Base-by-base conservation (phyloP, 1,140 invertebrate species). In the Eciton burchellii region DNA sequence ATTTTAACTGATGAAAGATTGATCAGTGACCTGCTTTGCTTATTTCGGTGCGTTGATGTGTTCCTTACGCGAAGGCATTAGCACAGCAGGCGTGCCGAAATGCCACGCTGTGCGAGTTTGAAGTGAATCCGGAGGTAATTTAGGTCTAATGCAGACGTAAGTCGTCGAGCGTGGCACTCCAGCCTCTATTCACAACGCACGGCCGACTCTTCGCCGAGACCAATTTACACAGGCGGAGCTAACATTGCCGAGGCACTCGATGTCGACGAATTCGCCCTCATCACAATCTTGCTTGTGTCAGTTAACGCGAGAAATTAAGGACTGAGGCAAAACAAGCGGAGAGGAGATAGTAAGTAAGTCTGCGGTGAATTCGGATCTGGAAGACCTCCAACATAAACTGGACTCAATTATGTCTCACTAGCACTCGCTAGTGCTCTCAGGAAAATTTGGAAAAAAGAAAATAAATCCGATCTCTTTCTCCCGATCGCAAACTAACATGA, bases 161-260 rank as follows among this genome's bases (percentile, higher is more conserved):
- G 24, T 66, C 47, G 43, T 47, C 16, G 24, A 68, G 21, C 14
- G 49, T 5, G 14, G 52, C 11, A 68, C 45, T 49, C n/a, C 16
- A 21, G 21, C 4, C 21, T 21, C 14, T 8, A 49, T 49, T 49
- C 45, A n/a, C 45, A 16, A 49, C 16, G 3, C 1, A 14, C 24
- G 24, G 41, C 11, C 14, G 11, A 26, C n/a, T 49, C 14, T 49
- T 68, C 4, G 24, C 8, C 19, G 11, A 49, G 65, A 14, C 14
- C 45, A 29, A 52, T 66, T 66, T 66, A 49, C 45, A 49, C 14
- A 63, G 19, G 29, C 60, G 60, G 9, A 14, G 45, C 24, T 68
- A 49, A 49, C 9, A 9, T 3, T 49, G 16, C 24, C 29, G 26
- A 63, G 49, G 65, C n/a, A 14, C 45, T 3, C 16, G 19, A 68